Conservation (phyloP, 1,140 invertebrate genomes). For the Ceratina calcarata region DNA sequence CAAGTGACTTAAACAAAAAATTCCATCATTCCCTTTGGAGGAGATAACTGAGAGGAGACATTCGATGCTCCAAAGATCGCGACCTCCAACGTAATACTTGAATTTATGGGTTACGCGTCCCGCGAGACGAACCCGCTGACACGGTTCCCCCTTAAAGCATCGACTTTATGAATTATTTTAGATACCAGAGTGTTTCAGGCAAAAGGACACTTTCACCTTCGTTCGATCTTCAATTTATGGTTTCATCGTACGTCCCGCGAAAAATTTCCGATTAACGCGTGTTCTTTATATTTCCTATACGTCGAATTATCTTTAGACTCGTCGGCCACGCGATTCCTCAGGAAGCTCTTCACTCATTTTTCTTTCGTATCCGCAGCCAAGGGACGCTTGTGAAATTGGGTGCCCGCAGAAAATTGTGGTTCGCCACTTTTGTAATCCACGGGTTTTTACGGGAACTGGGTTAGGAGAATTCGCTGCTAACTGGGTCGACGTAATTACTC, state of each 20-base stretch:
- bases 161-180: constrained; percentile 1
- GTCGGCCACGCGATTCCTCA: too few relatives aligned
- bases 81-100: background rate
- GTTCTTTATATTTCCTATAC: too few relatives aligned
- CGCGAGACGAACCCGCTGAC: background rate
- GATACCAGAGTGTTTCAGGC: background rate
- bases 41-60: background rate
- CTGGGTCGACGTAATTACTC: constrained; percentile 51
- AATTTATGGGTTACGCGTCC: background rate
- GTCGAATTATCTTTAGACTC: too few relatives aligned
- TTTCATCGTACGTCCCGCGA: too few relatives aligned
- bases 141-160: background rate
- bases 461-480: constrained; percentile 40
- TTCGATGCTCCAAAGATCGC: constrained; percentile 9
- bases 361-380: background rate
- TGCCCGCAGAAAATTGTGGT: constrained; percentile 1
- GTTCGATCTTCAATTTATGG: background rate
- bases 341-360: too few relatives aligned
- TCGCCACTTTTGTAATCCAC: constrained; percentile 40
- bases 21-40: background rate
- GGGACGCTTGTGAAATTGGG: constrained; percentile 5
- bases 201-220: background rate
- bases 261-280: too few relatives aligned
- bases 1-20: background rate
- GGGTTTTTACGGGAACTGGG: constrained; percentile 36